Evolutionary conservation across 2,888 invertebrate genomes (phyloP).

Genomic region (Creontiades dilutus): DNA sequence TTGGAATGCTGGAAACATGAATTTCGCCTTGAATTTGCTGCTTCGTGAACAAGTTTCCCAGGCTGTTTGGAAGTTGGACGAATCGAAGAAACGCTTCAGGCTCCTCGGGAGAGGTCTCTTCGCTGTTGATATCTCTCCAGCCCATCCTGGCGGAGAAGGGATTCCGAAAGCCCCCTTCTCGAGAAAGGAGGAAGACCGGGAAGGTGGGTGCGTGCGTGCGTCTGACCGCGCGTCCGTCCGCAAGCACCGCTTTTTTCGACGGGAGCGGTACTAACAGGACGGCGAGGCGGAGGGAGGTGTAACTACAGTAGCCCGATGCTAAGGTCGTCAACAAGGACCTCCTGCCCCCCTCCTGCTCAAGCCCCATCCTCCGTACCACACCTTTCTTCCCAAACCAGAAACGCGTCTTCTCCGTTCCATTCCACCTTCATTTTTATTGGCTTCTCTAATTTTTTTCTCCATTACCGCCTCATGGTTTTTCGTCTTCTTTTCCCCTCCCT

Average conservation of each 20-base stretch:
- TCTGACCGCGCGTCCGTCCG: slow-evolving; percentile 33
- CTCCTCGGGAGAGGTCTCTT: too few relatives aligned
- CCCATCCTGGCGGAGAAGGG: slow-evolving; percentile 5
- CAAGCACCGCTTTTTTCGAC: slow-evolving; percentile 38
- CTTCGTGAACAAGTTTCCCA: too few relatives aligned
- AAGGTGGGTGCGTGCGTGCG: slow-evolving; percentile 46
- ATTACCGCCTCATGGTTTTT: neutral
- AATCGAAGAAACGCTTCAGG: too few relatives aligned
- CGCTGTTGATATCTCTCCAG: neutral
- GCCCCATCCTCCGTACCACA: neutral
- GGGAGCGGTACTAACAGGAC: neutral
- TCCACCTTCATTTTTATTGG: slow-evolving; percentile 56
- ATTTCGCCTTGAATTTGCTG: too few relatives aligned
- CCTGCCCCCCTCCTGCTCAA: slow-evolving; percentile 15
- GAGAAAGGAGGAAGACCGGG: slow-evolving; percentile 50
- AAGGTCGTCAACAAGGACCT: slow-evolving; percentile 66
- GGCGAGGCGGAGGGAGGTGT: slow-evolving; percentile 37
- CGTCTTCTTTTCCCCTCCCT: neutral
- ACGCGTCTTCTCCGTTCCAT: slow-evolving; percentile 57
- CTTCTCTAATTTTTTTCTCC: slow-evolving; percentile 1
- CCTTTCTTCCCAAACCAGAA: slow-evolving; percentile 60
- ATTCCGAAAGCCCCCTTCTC: slow-evolving; percentile 17
- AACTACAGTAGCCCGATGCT: slow-evolving; percentile 64
- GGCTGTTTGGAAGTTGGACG: too few relatives aligned
- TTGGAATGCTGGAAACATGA: too few relatives aligned